Evolutionary conservation across 2,797 vertebrate genomes (phyloP).

Genomic region (Lophotriccus pileatus): DNA sequence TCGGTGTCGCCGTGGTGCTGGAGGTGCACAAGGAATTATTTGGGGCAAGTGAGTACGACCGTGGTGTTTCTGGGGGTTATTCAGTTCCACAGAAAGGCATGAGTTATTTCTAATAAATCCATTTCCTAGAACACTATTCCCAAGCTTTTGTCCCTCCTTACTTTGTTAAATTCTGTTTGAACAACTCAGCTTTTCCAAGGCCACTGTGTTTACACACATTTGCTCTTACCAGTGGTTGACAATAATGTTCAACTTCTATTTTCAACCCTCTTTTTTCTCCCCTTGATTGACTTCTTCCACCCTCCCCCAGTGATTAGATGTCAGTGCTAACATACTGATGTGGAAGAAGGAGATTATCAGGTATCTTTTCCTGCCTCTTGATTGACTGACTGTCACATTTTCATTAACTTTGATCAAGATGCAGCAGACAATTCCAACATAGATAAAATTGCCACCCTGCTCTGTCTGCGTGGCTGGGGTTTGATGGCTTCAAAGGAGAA

Average conservation of each 20-base stretch:
- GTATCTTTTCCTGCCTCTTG: background rate
- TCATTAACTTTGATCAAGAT: background rate
- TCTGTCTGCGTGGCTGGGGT: background rate
- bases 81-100: rapidly evolving
- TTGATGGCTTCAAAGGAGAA: background rate
- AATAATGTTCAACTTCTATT: background rate
- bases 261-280: background rate
- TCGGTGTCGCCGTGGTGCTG: slow-evolving; percentile 91
- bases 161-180: background rate
- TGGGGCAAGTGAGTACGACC: slow-evolving; percentile 78
- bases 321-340: background rate
- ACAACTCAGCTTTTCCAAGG: slow-evolving; percentile 64
- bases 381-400: background rate
- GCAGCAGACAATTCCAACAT: background rate
- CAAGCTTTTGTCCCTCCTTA: background rate
- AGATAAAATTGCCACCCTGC: background rate
- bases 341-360: background rate
- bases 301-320: background rate
- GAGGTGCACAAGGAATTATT: slow-evolving; percentile 93
- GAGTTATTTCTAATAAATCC: background rate
- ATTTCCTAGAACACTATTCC: background rate
- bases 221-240: background rate
- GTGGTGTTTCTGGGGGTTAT: rapidly evolving
- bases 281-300: background rate
- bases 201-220: background rate